Evolutionary conservation across 2,888 invertebrate genomes (phyloP).

Genomic region (Odiellus spinosus): DNA sequence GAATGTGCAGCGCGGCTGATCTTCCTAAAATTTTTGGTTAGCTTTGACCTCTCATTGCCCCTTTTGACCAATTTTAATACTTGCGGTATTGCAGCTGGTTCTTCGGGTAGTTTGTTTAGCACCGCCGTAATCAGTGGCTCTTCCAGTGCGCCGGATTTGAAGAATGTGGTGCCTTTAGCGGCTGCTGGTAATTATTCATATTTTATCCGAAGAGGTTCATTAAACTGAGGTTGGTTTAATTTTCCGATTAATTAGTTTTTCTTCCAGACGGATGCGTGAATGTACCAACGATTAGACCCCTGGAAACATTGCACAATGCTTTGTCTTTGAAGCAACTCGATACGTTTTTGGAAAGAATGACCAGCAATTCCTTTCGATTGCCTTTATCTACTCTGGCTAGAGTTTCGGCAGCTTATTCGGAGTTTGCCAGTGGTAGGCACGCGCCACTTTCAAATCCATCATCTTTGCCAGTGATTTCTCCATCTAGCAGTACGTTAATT

Average conservation of each 20-base stretch:
- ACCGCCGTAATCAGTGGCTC: slow-evolving; percentile 92
- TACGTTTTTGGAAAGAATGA: slow-evolving; percentile 69
- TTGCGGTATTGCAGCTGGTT: slow-evolving; percentile 28
- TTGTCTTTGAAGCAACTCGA: slow-evolving; percentile 82
- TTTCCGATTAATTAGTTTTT: background rate
- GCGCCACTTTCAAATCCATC: slow-evolving; percentile 9
- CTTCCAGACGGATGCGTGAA: slow-evolving; percentile 54
- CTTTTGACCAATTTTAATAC: background rate
- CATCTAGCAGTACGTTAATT: slow-evolving; percentile 14
- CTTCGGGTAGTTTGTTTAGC: slow-evolving; percentile 74
- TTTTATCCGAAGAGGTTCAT: too few species aligned
- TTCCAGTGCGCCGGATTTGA: slow-evolving; percentile 73
- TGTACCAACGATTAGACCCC: slow-evolving; percentile 84
- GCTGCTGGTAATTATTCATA: slow-evolving; percentile 13
- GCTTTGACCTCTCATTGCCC: slow-evolving; percentile 1
- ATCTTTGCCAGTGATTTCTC: slow-evolving; percentile 14
- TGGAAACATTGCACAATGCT: slow-evolving; percentile 96
- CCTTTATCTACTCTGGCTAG: slow-evolving; percentile 46
- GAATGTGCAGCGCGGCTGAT: slow-evolving; percentile 22
- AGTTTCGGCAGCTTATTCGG: slow-evolving; percentile 16
- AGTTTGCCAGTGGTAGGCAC: slow-evolving; percentile 11
- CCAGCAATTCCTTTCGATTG: slow-evolving; percentile 48
- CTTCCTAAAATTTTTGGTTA: slow-evolving; percentile 16
- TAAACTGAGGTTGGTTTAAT: slow-evolving; percentile 40
- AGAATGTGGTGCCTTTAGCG: slow-evolving; percentile 22